A percentile compares a stretch with the other conserved stretches of the same genome.
phyloP scores from a whole-genome alignment of 2,113 vertebrate species.

The Chamaea fasciata region DNA sequence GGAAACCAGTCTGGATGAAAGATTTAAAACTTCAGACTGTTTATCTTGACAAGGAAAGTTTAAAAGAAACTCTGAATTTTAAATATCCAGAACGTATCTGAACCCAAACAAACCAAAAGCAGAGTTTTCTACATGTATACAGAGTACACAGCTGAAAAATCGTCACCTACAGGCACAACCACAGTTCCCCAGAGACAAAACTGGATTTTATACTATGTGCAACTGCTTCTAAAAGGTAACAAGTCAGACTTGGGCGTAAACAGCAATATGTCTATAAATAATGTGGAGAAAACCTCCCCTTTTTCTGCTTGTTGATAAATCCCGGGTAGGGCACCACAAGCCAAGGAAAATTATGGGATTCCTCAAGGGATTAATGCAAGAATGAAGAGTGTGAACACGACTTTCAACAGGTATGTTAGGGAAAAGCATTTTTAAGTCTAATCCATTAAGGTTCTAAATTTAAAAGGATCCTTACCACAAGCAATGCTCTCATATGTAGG shows the following conservation, averaged over 20 bases:
- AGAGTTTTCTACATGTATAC: not conserved
- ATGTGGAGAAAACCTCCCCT: not conserved
- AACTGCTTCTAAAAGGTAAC: not conserved
- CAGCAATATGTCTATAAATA: not conserved
- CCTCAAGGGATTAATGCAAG: not conserved
- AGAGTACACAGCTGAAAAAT: not conserved
- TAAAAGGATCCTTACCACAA: not conserved
- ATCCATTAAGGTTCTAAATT: not conserved
- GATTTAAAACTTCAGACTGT: too few species aligned
- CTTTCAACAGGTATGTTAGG: not conserved
- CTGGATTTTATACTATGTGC: not conserved
- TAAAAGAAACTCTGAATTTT: too few species aligned
- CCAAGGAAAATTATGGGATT: not conserved
- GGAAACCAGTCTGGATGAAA: not conserved
- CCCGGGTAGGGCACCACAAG: not conserved
- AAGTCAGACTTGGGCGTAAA: not conserved
- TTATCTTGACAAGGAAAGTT: too few species aligned
- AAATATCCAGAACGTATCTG: not conserved
- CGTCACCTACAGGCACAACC: not conserved
- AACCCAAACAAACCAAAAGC: not conserved
- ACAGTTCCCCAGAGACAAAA: not conserved
- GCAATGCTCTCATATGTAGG: not conserved
- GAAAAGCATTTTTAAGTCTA: not conserved
- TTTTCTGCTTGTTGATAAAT: not conserved
- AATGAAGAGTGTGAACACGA: fast-evolving